Conservation (phyloP, 2,113 vertebrate genomes). For the Macroglossus sobrinus region DNA sequence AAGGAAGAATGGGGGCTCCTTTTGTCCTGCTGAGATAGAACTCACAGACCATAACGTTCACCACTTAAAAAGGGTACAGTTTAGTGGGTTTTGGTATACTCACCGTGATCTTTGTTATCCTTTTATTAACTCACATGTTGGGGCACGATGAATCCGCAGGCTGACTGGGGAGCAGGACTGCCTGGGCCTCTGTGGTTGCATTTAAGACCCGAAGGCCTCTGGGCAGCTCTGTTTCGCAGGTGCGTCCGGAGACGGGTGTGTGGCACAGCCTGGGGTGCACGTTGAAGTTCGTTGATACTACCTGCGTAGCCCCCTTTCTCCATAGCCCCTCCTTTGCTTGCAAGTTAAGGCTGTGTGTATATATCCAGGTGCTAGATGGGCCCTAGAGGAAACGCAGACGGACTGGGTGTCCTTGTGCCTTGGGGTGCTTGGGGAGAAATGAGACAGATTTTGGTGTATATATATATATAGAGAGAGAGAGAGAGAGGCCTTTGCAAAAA, state of each 20-base stretch:
- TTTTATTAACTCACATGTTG: not conserved
- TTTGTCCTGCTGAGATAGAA: not conserved
- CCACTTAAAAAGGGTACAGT: not conserved
- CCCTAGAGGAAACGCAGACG: not conserved
- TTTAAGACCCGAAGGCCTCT: not conserved
- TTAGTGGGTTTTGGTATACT: not conserved
- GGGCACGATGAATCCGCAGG: not conserved
- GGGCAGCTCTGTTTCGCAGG: fast-evolving
- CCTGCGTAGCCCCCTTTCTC: not conserved
- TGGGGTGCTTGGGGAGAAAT: not conserved
- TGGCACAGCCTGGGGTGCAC: fast-evolving
- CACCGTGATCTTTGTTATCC: not conserved
- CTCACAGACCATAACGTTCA: not conserved
- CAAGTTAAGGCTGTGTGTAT: not conserved
- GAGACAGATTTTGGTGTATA: not conserved
- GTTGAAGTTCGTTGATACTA: fast-evolving
- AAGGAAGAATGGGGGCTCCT: not conserved
- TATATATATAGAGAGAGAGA: too few relatives aligned
- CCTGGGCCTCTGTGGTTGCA: not conserved
- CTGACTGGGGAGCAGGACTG: fast-evolving
- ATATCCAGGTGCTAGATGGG: not conserved
- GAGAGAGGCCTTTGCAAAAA: not conserved
- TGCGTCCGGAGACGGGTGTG: not conserved
- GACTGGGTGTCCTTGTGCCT: fast-evolving
- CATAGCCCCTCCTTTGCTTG: not conserved